Evolutionary conservation across 2,113 vertebrate genomes (phyloP).

Genomic region (Phocoena phocoena): DNA sequence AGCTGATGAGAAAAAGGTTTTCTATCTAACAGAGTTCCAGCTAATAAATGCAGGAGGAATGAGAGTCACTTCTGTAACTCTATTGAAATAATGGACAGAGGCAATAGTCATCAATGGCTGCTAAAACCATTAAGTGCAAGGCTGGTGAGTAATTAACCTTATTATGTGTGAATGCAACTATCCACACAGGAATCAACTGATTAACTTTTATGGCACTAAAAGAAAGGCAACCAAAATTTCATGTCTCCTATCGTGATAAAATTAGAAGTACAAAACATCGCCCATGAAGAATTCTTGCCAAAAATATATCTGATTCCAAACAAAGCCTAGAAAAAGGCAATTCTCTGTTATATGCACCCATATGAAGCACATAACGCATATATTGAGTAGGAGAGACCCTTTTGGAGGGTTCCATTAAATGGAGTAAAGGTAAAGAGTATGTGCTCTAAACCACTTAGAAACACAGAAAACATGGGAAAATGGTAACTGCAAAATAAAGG

Average conservation of each 20-base stretch:
- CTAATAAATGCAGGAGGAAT: background rate
- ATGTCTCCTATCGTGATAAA: background rate
- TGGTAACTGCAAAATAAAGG: background rate
- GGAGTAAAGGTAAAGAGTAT: background rate
- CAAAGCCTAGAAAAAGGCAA: background rate
- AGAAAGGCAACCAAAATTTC: background rate
- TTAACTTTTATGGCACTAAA: background rate
- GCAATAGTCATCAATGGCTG: background rate
- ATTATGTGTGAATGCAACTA: background rate
- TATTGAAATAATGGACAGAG: rapidly evolving
- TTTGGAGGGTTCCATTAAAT: background rate
- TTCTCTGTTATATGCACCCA: background rate
- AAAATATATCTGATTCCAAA: background rate
- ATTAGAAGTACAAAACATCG: background rate
- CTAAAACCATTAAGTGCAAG: background rate
- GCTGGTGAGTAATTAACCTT: too few species aligned
- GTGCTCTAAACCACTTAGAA: background rate
- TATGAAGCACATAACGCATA: rapidly evolving
- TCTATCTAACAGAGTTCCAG: background rate
- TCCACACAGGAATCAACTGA: background rate
- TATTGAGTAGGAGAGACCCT: background rate
- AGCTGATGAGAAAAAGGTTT: background rate
- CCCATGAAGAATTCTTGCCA: background rate
- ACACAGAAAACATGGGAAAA: background rate
- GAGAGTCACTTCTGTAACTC: background rate